Base-by-base conservation (phyloP, 2,888 invertebrate genomes). In the Meandrusa payeni region DNA sequence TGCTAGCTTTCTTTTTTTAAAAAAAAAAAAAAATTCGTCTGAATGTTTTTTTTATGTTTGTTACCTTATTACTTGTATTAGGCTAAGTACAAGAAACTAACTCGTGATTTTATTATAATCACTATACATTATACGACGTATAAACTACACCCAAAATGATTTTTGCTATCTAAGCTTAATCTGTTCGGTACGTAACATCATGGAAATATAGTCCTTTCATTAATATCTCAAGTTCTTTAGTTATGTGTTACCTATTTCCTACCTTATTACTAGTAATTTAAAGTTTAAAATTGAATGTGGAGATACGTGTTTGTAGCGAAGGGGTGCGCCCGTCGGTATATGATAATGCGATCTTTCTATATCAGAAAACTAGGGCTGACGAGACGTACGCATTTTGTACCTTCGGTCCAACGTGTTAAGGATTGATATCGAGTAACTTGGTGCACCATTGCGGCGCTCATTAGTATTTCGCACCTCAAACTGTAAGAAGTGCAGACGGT, bases 401-500 rank as follows among this genome's bases (percentile, higher is more conserved):
- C 33, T 26, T 24, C 13, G 7, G 5, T 1, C 3, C 7, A 3
- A 6, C 0, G 0, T 1, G 3, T 24, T 41, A 41, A 26, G 26
- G 26, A 5, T 26, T 12, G 9, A 24, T 20, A 20, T 27, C n/a
- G 33, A 5, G 7, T 20, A 20, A 1, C 11, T 1, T 2, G n/a
- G 2, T 3, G 4, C 13, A 6, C 12, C 5, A 23, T 13, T 6
- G 20, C 27, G 10, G 26, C 20, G 12, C 27, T 41, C 41, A 34
- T 41, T 33, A 27, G 33, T 34, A 33, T 34, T 34, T 26, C 26
- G 41, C 41, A 41, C 41, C 41, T 33, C 41, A 33, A 33, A 27
- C 41, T 12, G 31, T 40, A 40, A 40, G 39, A 40, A 40, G 39
- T 40, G 39, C 39, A 31, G 31, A 40, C 39, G 39, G 39, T 31